Evolutionary conservation across 2,797 vertebrate genomes (phyloP), one percentile per base, ranked within the genome.

Genomic region (Falco peregrinus): DNA sequence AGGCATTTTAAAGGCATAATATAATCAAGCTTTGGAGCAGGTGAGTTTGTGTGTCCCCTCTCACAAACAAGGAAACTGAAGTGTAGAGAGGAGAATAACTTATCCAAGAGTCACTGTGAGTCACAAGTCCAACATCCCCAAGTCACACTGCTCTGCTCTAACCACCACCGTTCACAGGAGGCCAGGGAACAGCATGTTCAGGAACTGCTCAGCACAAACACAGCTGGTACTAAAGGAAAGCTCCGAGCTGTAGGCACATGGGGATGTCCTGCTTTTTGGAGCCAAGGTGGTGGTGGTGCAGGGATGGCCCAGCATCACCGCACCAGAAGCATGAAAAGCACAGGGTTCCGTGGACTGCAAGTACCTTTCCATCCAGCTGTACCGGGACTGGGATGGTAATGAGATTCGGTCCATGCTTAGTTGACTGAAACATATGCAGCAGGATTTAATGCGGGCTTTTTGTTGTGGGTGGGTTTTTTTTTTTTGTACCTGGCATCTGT

Each of bases 141-240:
- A 9, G 18, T 24, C 54, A 19, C 79, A 18, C 10, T 14, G 5
- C 7, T 33, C 85, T 69, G 71, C 93, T 93, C 75, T 24, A 22
- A 37, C 13, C 64, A 70, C 54, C 61, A 7, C 60, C 68, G 18
- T 7, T 39, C 6, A 84, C 29, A 22, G 63, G 74, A 35, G 68
- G 13, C 39, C 48, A 16, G 33, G 83, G 92, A 94, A 80, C 78
- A 67, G 87, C 3, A 1, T 3, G 69, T 31, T 9, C 86, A 84
- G 93, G 93, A 94, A 22, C 61, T 25, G 70, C 76, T 69, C 18
- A 41, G 80, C 77, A 71, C 86, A 95, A 90, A 84, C 80, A 71
- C 87, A 75, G 85, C 89, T 84, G 87, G 17, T 13, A 47, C 0
- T 13, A 17, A 33, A 71, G 65, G 37, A 53, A 84, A 75, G 65